phyloP scores from a whole-genome alignment of 1,140 invertebrate species.

The Bombus superbus region DNA sequence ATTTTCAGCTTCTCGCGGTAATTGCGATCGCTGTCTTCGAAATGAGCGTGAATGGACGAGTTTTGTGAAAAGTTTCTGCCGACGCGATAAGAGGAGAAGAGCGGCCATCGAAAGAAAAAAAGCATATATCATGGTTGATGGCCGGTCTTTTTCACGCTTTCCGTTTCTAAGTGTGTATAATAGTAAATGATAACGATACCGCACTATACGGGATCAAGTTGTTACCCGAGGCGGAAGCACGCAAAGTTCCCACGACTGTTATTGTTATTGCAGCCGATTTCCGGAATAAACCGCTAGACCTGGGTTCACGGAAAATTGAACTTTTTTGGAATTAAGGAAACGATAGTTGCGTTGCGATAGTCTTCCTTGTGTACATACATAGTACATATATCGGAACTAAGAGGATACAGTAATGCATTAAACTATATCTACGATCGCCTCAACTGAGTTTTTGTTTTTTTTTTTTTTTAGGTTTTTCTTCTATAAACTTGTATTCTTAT shows the following conservation, averaged over 20 bases:
- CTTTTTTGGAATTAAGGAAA: slow-evolving; percentile 2
- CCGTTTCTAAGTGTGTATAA: too few species aligned
- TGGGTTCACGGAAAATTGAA: slow-evolving; percentile 21
- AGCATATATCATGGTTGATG: neutral
- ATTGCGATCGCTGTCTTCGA: slow-evolving; percentile 4
- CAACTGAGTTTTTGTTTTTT: too few species aligned
- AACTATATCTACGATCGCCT: too few species aligned
- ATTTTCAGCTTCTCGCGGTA: slow-evolving; percentile 9
- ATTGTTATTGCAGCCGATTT: slow-evolving; percentile 19
- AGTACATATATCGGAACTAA: too few species aligned
- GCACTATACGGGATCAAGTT: slow-evolving; percentile 9
- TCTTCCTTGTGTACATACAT: too few species aligned
- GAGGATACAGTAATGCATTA: too few species aligned
- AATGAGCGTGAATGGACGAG: neutral
- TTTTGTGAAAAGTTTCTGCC: neutral
- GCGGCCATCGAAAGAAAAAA: too few species aligned
- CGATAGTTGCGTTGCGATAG: too few species aligned
- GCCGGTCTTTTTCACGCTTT: neutral
- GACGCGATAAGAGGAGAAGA: neutral
- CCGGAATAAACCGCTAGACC: neutral
- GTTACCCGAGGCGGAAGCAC: slow-evolving; percentile 5
- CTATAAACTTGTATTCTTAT: too few species aligned
- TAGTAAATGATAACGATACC: slow-evolving; percentile 1
- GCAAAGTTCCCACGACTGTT: slow-evolving; percentile 12
- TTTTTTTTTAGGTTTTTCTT: too few species aligned